A percentile compares a stretch with the other conserved stretches of the same genome.
Evolutionary conservation across 2,113 vertebrate species (phyloP).

Genomic region (Falcunculus frontatus): DNA sequence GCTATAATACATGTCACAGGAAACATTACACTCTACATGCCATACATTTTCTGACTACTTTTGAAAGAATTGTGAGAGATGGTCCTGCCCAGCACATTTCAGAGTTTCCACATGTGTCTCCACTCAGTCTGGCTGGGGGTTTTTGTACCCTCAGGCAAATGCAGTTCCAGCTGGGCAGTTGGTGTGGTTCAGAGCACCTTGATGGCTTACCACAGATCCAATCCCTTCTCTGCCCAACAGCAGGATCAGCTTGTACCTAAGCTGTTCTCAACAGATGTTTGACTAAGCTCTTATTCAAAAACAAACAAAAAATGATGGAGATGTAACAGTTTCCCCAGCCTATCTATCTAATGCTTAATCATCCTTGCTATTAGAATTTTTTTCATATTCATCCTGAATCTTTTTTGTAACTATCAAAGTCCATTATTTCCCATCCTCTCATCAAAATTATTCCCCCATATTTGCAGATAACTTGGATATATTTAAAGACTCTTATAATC

Average conservation of each 20-base stretch:
- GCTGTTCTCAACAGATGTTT: constrained; percentile 10
- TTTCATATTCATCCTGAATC: neutral
- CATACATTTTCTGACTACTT: neutral
- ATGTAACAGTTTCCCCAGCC: neutral
- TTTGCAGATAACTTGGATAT: neutral
- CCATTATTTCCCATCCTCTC: neutral
- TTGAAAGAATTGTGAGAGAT: neutral
- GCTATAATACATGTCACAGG: neutral
- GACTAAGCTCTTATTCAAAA: constrained; percentile 4
- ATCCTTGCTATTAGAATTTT: neutral
- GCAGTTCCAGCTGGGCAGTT: neutral
- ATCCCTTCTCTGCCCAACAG: neutral
- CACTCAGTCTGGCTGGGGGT: rapidly evolving
- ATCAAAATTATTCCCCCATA: neutral
- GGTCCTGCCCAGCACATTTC: neutral
- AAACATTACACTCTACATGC: neutral
- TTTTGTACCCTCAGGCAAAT: neutral
- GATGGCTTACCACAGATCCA: neutral
- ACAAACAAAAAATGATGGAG: neutral
- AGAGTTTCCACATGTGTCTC: neutral
- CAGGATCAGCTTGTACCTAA: neutral
- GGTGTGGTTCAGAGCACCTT: neutral
- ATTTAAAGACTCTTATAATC: neutral
- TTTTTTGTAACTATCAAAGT: neutral
- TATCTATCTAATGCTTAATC: constrained; percentile 8